These are phyloP conservation scores for Dinoponera quadriceps DNA, from an alignment of 1,140 invertebrate species.

Conservation along the genomic window DNA sequence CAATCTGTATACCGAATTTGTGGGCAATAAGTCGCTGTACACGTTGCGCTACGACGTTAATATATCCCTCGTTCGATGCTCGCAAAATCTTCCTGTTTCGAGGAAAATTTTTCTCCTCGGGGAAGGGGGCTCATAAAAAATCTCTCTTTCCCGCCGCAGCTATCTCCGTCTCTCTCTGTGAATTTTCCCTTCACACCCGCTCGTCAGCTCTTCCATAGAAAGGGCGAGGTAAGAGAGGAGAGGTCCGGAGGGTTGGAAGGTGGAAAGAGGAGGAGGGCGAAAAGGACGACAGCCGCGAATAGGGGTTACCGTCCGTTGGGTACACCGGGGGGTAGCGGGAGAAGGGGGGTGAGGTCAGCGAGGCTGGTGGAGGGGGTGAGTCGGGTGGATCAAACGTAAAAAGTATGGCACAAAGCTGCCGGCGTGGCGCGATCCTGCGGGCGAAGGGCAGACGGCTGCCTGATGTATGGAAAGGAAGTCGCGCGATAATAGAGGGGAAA, in stretches of 20 bases:
- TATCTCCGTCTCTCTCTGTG: not conserved
- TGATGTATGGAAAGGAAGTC: slow-evolving; percentile 78
- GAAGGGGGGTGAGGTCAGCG: slow-evolving; percentile 68
- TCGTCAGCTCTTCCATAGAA: slow-evolving; percentile 10
- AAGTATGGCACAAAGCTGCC: slow-evolving; percentile 68
- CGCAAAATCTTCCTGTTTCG: no score
- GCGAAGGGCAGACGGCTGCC: slow-evolving; percentile 68
- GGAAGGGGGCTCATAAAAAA: no score
- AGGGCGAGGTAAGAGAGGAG: slow-evolving; percentile 31
- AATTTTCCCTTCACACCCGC: not conserved
- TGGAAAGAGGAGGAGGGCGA: slow-evolving; percentile 49
- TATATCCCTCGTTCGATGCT: no score
- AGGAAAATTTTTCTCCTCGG: no score
- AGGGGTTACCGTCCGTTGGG: slow-evolving; percentile 57
- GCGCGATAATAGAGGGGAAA: slow-evolving; percentile 76
- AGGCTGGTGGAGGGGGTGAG: slow-evolving; percentile 47
- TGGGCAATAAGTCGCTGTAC: no score
- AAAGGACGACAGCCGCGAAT: slow-evolving; percentile 62
- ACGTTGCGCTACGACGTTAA: no score
- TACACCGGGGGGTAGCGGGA: slow-evolving; percentile 58
- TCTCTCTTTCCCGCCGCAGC: slow-evolving; percentile 34
- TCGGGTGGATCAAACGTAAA: slow-evolving; percentile 68
- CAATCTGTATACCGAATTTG: no score
- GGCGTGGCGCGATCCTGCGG: slow-evolving; percentile 68
- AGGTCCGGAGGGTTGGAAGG: slow-evolving; percentile 23